Base-by-base conservation (phyloP, 1,140 invertebrate species). In the Medauroidea extradentata region DNA sequence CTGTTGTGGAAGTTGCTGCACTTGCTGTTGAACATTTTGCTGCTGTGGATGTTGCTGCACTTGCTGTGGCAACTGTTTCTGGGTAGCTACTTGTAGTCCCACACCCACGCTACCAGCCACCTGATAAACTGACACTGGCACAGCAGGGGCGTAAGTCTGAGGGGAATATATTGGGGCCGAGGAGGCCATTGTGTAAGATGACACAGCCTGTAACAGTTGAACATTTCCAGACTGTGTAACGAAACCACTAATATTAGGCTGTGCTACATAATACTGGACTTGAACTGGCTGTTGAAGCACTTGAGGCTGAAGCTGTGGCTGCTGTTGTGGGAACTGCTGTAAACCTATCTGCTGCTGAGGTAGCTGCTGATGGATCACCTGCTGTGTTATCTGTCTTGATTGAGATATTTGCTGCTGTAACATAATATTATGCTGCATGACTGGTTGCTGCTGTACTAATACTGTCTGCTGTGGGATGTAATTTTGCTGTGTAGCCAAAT, bases 311-410 rank as follows among this genome's bases (percentile, higher is more conserved):
- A 18, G n/a, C 18, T 25, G 24, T 2, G 19, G 5, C 27, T 25
- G 56, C 27, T 61, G 62, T 52, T 64, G 59, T 46, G 59, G 52
- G 43, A 60, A 57, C 27, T 52, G 50, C 16, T 44, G 50, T 46
- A 53, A 57, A n/a, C 50, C 23, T 38, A 63, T 42, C 41, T 63
- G 62, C 23, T 63, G 62, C 18, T 8, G 16, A 46, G 7, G 7
- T 14, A 23, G 23, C 38, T 1, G 7, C 24, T 9, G 19, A 25
- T 51, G 19, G 5, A 34, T 34, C 29, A 34, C 57, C 29, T 64
- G 63, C 5, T 43, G 48, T 41, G 55, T 13, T 38, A 48, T 23
- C 46, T 64, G 29, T 11, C 29, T 34, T 11, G 4, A 61, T 48
- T 64, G 62, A 58, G 62, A 51, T 25, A 60, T 43, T 13, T 41